Conservation (phyloP, 2,113 vertebrate genomes). For the Marcusenius ussheri region DNA sequence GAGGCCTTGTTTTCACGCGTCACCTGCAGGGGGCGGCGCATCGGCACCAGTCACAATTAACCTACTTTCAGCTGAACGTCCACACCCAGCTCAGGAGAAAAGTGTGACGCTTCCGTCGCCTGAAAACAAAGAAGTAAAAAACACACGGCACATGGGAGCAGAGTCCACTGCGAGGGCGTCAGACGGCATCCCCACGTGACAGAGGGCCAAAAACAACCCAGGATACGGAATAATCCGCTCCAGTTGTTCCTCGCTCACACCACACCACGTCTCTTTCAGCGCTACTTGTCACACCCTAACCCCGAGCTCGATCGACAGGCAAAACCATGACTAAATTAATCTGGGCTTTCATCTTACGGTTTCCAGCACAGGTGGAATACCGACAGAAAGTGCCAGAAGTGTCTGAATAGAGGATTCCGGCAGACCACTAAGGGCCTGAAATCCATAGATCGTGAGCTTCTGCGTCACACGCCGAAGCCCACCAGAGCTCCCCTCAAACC, state of each 20-base stretch:
- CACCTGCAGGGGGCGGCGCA: slow-evolving; percentile 42
- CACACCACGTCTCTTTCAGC: neutral
- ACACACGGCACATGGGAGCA: neutral
- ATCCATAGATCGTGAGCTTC: neutral
- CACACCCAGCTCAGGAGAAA: neutral
- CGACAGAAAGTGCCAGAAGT: neutral
- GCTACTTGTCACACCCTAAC: neutral
- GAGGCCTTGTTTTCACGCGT: slow-evolving; percentile 44
- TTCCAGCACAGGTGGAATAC: neutral
- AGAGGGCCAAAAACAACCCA: neutral
- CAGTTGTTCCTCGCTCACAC: neutral
- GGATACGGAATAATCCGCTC: neutral
- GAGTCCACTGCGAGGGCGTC: neutral
- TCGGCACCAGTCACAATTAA: slow-evolving; percentile 42
- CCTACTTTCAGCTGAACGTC: slow-evolving; percentile 32
- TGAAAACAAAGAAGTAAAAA: neutral
- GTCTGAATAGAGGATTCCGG: neutral
- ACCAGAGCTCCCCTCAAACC: neutral
- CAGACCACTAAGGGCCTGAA: neutral
- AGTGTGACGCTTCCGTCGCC: neutral
- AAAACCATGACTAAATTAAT: neutral
- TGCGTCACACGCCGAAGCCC: neutral
- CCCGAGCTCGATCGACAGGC: neutral
- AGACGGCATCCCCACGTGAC: neutral
- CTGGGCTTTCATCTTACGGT: neutral